Evolutionary conservation across 2,113 vertebrate species (phyloP), one percentile per base, ranked within the genome.

Genomic region (Donacobius atricapilla): DNA sequence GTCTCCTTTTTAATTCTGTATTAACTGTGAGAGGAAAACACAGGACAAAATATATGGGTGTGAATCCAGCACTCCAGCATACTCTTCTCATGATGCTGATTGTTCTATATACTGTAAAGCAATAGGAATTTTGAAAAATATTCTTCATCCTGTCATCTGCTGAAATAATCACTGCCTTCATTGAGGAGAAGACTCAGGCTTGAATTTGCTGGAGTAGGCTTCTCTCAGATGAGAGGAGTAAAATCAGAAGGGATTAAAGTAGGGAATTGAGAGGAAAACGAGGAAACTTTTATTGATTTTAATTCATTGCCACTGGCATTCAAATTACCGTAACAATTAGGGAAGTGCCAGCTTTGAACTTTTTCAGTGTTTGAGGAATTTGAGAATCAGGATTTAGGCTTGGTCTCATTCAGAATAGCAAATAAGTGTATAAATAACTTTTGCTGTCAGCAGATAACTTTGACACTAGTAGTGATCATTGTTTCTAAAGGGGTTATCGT

Each of bases 351-450:
- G 35, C 53, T 83, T 72, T 73, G 72, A 84, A 37, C 22, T 54
- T 81, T 71, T 65, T 51, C 31, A 22, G 31, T 64, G 16, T 90
- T 80, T 68, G 37, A n/a, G 47, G 71, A 66, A 61, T 50, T 60
- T 69, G 17, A 33, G 47, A 83, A 50, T 90, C 35, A 77, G 65
- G 65, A 80, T 83, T 83, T 73, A 71, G 64, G 11, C 86, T 90
- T 78, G 47, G 28, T 56, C 37, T 81, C 48, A 14, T 60, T 31
- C 15, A 64, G 51, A 61, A 71, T 25, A 84, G 51, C 57, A 71
- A 92, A 15, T 48, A 90, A 87, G 25, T 54, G 33, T 94, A 93
- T 82, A 97, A 96, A 92, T 93, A 95, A 75, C 79, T 84, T 83
- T 3, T 84, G 54, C 75, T 93, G 80, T 96, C 76, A 94, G 89